Conservation (phyloP, 2,113 vertebrate genomes). For the Pygoscelis antarcticus region DNA sequence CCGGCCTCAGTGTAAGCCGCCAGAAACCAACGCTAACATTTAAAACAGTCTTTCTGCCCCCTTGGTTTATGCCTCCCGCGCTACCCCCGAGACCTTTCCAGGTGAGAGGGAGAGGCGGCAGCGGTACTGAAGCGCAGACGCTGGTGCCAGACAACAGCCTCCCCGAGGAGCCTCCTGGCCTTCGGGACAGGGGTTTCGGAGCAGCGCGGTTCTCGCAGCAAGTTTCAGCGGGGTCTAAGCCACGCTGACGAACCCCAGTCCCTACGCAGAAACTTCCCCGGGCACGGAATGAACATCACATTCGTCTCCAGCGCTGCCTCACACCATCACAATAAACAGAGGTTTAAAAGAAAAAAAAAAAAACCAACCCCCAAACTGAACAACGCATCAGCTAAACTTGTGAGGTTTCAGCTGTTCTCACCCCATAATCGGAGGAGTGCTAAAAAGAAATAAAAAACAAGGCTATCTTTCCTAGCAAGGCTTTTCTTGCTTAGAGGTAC, state of each 20-base stretch:
- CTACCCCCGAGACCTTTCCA: not conserved
- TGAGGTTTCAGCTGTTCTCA: not conserved
- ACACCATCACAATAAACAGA: not conserved
- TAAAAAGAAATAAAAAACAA: conserved; percentile 28
- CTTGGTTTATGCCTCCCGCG: fast-evolving
- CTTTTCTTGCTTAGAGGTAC: not conserved
- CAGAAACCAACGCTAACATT: not conserved
- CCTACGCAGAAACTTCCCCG: not conserved
- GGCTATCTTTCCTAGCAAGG: not conserved
- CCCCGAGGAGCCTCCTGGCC: not conserved
- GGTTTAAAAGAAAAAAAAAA: not conserved
- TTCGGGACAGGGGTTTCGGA: not conserved
- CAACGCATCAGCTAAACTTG: not conserved
- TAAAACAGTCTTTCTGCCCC: not conserved
- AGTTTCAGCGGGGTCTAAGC: not conserved
- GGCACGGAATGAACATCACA: not conserved
- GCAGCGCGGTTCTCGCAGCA: not conserved
- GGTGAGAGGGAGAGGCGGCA: not conserved
- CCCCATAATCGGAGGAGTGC: not conserved
- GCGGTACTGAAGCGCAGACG: fast-evolving
- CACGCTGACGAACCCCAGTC: fast-evolving
- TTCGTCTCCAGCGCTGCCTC: not conserved
- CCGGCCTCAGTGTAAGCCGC: not conserved
- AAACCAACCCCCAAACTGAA: not conserved
- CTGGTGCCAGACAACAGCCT: not conserved